phyloP scores from a whole-genome alignment of 2,113 vertebrate genomes.

The Nyctibius bracteatus region DNA sequence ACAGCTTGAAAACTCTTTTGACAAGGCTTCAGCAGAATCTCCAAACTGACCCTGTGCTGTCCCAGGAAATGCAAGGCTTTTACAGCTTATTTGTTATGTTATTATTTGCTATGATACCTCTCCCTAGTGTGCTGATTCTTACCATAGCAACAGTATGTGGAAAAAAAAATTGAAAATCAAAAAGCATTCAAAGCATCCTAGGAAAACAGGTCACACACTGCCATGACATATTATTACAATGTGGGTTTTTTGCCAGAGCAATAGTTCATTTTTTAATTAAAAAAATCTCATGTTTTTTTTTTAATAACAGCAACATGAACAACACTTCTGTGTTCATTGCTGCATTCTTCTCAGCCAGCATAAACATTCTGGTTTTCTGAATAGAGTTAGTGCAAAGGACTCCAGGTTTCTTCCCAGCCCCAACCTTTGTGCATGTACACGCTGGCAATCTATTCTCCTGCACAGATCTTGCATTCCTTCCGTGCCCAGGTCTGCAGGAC shows the following conservation, averaged over 20 bases:
- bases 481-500: not conserved
- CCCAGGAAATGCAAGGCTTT: not conserved
- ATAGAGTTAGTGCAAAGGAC: not conserved
- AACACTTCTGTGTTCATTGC: not conserved
- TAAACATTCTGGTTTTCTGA: not conserved
- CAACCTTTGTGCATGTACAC: not conserved
- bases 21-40: not conserved
- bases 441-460: not conserved
- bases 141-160: not conserved
- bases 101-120: not conserved
- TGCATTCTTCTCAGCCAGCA: not conserved
- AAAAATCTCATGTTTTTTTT: not conserved
- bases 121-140: not conserved
- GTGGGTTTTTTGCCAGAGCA: not conserved
- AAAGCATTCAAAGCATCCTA: not conserved
- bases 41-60: not conserved
- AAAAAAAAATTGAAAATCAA: not conserved
- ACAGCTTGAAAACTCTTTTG: not conserved
- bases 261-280: not conserved
- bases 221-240: not conserved
- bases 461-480: not conserved
- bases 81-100: not conserved
- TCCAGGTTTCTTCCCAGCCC: not conserved
- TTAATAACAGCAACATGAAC: not conserved
- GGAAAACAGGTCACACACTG: not conserved